Percentiles rank a stretch among this genome's conserved stretches.
Conservation (phyloP, 2,113 vertebrate genomes). For the Nyctereutes procyonoides region DNA sequence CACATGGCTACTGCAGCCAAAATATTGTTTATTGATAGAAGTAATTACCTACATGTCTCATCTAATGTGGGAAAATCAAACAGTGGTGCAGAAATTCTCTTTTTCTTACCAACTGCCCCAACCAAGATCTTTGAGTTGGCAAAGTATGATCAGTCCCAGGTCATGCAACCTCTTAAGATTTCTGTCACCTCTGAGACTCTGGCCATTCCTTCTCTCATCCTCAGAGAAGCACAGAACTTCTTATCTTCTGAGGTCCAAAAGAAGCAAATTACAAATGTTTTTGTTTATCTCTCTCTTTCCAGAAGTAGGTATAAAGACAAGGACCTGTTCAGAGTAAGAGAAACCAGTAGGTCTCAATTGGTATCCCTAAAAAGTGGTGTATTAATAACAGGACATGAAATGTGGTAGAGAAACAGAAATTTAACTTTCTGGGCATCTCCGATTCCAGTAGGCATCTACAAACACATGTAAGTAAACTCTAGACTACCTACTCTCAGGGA, state of each 20-base stretch:
- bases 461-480: fast-evolving
- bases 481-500: neutral
- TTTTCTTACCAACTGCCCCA: neutral
- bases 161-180: neutral
- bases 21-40: neutral
- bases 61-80: neutral
- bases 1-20: neutral
- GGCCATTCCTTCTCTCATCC: neutral
- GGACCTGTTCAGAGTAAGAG: neutral
- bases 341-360: neutral
- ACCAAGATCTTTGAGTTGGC: neutral
- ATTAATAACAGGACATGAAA: neutral
- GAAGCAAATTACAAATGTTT: neutral
- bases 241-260: neutral
- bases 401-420: neutral
- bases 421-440: neutral
- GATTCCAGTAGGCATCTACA: neutral
- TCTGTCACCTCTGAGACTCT: neutral
- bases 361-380: neutral
- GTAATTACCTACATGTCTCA: neutral
- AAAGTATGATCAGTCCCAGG: neutral
- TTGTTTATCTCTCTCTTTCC: neutral
- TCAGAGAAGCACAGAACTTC: neutral
- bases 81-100: neutral
- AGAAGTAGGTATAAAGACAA: neutral